Evolutionary conservation across 2,888 invertebrate genomes (phyloP), one percentile per base, ranked within the genome.

Genomic region (Caenorhabditis zanzibari): DNA sequence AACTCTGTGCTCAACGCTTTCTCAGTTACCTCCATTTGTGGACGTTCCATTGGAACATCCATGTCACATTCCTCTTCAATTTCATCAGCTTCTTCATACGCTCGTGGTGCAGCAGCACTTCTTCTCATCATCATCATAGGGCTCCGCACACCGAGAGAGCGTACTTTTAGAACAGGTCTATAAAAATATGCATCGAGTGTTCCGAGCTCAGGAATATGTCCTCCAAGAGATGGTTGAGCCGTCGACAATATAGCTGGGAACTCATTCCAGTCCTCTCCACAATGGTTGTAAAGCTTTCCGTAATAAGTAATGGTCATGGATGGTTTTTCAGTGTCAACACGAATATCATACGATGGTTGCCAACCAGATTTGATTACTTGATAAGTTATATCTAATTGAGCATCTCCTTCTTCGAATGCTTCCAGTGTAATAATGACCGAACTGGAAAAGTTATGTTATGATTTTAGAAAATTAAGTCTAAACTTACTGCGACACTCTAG

Each of bases 241-340:
- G 91, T 91, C 9, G 89, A 87, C n/a, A 91, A 82, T n/a, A 84
- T 69, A 5, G 59, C 63, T 16, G 71, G 52, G n/a, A 77, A 59
- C 14, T 75, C 81, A 89, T 6, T 71, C 88, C 93, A 93, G 82
- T 93, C 93, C 77, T 93, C 93, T 0, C 92, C 93, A 14, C 93
- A 92, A 6, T 85, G 83, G 85, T 93, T 93, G 28, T 85, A 35
- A 26, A 80, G 41, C 38, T 80, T 80, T 52, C 80, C 80, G 38
- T 54, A 80, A 58, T 80, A 80, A 19, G 81, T 76, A 32, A 82
- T 63, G 7, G 22, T 54, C 75, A 84, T 64, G 4, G 49, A 47
- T n/a, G 77, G 77, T 52, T 69, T 47, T 38, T 61, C 68, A 32
- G 86, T 86, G 26, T 81, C 85, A 0, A 92, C 89, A 9, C 91